Evolutionary conservation across 2,888 invertebrate species (phyloP).

Genomic region (Acrobasis repandana): DNA sequence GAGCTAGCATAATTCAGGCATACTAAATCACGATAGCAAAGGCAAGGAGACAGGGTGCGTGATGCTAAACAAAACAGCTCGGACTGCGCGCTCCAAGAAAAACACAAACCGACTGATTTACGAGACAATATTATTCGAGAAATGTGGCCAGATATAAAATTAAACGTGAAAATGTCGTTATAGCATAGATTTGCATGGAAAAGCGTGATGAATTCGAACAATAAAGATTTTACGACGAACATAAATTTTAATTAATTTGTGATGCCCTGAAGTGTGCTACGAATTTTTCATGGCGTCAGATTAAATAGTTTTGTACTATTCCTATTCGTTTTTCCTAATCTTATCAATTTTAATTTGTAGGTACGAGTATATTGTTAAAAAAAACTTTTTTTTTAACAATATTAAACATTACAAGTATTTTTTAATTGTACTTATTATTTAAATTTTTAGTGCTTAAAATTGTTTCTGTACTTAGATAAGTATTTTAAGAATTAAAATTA

Average conservation of each 20-base stretch:
- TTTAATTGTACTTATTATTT: too few species aligned
- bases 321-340: too few species aligned
- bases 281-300: slow-evolving; percentile 12
- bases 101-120: slow-evolving; percentile 79
- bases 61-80: slow-evolving; percentile 79
- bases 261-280: slow-evolving; percentile 2
- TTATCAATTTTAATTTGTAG: too few species aligned
- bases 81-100: slow-evolving; percentile 68
- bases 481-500: too few species aligned
- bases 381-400: too few species aligned
- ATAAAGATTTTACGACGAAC: slow-evolving; percentile 15
- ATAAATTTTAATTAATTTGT: slow-evolving; percentile 25
- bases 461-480: too few species aligned
- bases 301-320: slow-evolving; percentile 14
- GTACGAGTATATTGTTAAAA: too few species aligned
- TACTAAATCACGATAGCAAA: slow-evolving; percentile 73
- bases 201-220: slow-evolving; percentile 16
- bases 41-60: slow-evolving; percentile 74
- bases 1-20: slow-evolving; percentile 54
- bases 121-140: slow-evolving; percentile 77
- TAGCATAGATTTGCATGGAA: slow-evolving; percentile 63
- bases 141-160: slow-evolving; percentile 76
- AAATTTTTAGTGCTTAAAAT: too few species aligned
- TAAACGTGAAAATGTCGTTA: slow-evolving; percentile 67
- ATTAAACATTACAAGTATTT: too few species aligned